These are phyloP conservation scores for Philonicus albiceps DNA, from an alignment of 2,888 invertebrate genomes.

Conservation along the genomic window DNA sequence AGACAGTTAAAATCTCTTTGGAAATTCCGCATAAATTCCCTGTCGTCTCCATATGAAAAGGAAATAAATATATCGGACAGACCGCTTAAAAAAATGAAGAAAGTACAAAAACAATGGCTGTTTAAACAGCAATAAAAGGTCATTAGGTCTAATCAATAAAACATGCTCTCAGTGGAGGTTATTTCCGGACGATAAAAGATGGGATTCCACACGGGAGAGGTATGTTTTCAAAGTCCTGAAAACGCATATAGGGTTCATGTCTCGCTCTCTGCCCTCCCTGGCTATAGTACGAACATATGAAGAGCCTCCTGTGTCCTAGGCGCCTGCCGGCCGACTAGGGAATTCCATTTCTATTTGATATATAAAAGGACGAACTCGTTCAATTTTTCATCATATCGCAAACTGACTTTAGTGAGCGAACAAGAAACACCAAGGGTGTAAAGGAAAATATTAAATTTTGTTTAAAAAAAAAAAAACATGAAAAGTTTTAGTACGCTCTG, in stretches of 20 bases:
- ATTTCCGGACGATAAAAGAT: background rate
- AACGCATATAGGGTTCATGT: background rate
- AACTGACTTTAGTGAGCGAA: constrained; percentile 3
- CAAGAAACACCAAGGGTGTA: background rate
- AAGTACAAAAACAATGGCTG: background rate
- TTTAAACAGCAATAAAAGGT: constrained; percentile 24
- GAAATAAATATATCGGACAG: background rate
- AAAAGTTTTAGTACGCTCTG: background rate
- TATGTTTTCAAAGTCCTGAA: background rate
- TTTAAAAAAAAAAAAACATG: background rate
- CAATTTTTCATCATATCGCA: background rate
- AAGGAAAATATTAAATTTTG: background rate
- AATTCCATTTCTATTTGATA: background rate
- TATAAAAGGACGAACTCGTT: background rate
- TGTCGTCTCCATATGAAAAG: background rate
- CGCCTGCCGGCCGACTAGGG: background rate
- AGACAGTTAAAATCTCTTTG: background rate
- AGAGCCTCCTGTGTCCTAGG: background rate
- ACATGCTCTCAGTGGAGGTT: constrained; percentile 17
- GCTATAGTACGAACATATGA: background rate
- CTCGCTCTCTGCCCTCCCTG: background rate
- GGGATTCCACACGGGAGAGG: constrained; percentile 12
- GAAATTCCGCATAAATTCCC: constrained; percentile 28
- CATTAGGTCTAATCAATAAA: constrained; percentile 36
- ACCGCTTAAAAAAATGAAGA: background rate